Evolutionary conservation across 2,113 vertebrate species (phyloP).

Genomic region (Danio rerio): GRCz12tu NC_133182.1:17071501-17072000

Average conservation of each 20-base stretch:
- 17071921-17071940: too few relatives aligned
- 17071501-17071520: constrained; percentile 58
- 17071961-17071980: too few relatives aligned
- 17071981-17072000: too few relatives aligned
- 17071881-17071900: too few relatives aligned
- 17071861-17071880: too few relatives aligned
- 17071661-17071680: constrained; percentile 69
- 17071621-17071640: constrained; percentile 67
- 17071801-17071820: not conserved
- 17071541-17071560: constrained; percentile 67
- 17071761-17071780: not conserved
- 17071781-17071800: not conserved
- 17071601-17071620: constrained; percentile 73
- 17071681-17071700: constrained; percentile 57
- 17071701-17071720: constrained; percentile 62
- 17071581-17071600: constrained; percentile 65
- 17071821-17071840: not conserved
- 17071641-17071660: constrained; percentile 72
- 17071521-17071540: constrained; percentile 73
- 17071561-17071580: constrained; percentile 68
- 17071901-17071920: too few relatives aligned
- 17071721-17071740: constrained; percentile 63
- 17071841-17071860: not conserved
- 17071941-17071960: too few relatives aligned
- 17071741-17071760: not conserved